phyloP scores from a whole-genome alignment of 2,888 invertebrate genomes.

The Nipponacmea schrenckii region DNA sequence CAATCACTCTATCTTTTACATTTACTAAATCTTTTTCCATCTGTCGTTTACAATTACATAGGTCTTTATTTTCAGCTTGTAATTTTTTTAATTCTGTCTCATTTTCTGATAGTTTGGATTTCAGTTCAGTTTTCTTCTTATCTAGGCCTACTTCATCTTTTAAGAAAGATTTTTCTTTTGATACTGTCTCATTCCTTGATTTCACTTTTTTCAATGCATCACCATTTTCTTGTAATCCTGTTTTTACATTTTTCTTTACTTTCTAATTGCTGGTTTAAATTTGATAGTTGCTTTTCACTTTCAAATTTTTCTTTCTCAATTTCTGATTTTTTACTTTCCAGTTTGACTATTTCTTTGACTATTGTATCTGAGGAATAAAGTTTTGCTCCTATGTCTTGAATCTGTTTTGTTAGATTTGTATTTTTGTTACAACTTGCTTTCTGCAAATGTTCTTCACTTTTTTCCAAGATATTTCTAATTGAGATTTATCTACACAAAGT shows the following conservation, averaged over 20 bases:
- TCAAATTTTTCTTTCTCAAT: conserved; percentile 25
- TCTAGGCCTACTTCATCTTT: conserved; percentile 13
- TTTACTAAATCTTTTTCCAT: conserved; percentile 24
- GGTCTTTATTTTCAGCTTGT: conserved; percentile 10
- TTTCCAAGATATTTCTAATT: too few relatives aligned
- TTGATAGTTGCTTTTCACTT: too few relatives aligned
- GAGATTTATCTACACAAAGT: too few relatives aligned
- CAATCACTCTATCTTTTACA: conserved; percentile 13
- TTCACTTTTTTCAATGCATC: too few relatives aligned
- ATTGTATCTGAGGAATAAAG: not conserved
- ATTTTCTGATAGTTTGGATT: conserved; percentile 22
- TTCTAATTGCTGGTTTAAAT: too few relatives aligned
- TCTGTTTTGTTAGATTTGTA: too few relatives aligned
- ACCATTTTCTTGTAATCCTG: too few relatives aligned
- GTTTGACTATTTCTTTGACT: conserved; percentile 24
- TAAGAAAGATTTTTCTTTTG: too few relatives aligned
- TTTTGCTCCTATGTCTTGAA: conserved; percentile 12
- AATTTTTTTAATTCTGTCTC: conserved; percentile 16
- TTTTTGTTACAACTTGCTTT: too few relatives aligned
- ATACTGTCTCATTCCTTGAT: too few relatives aligned
- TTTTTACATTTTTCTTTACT: too few relatives aligned
- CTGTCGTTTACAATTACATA: conserved; percentile 22
- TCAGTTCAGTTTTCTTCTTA: conserved; percentile 21
- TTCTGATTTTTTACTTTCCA: conserved; percentile 25
- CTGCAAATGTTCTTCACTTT: too few relatives aligned